phyloP scores from a whole-genome alignment of 2,888 invertebrate genomes.

The Lasioglossum oenotherae region DNA sequence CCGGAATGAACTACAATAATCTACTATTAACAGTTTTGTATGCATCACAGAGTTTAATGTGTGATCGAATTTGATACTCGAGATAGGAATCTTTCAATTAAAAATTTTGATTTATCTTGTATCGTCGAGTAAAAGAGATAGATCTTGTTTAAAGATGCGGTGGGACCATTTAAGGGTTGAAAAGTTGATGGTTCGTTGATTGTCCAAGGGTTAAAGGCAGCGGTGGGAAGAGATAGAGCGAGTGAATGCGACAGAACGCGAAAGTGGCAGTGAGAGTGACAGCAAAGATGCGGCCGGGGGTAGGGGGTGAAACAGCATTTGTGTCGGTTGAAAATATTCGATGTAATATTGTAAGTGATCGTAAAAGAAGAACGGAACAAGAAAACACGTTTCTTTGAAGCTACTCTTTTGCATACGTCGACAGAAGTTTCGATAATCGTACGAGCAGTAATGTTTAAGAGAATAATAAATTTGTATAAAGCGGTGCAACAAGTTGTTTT shows the following conservation, averaged over 20 bases:
- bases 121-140: neutral
- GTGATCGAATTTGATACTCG: neutral
- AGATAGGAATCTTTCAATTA: neutral
- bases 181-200: neutral
- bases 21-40: neutral
- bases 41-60: neutral
- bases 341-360: constrained; percentile 79
- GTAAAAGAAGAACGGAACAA: constrained; percentile 43
- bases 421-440: constrained; percentile 53
- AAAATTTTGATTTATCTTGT: neutral
- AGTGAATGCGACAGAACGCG: constrained; percentile 8
- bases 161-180: neutral
- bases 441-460: constrained; percentile 79
- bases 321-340: constrained; percentile 63
- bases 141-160: neutral
- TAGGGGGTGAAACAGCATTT: constrained; percentile 24
- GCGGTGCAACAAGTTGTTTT: constrained; percentile 75
- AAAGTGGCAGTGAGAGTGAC: neutral
- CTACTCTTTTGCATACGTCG: constrained; percentile 79
- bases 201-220: neutral
- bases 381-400: constrained; percentile 75
- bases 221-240: neutral
- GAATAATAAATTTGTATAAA: constrained; percentile 83
- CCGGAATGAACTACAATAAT: neutral
- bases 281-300: constrained; percentile 3